Conservation (phyloP, 2,888 invertebrate species). For the Conus canariensis region DNA sequence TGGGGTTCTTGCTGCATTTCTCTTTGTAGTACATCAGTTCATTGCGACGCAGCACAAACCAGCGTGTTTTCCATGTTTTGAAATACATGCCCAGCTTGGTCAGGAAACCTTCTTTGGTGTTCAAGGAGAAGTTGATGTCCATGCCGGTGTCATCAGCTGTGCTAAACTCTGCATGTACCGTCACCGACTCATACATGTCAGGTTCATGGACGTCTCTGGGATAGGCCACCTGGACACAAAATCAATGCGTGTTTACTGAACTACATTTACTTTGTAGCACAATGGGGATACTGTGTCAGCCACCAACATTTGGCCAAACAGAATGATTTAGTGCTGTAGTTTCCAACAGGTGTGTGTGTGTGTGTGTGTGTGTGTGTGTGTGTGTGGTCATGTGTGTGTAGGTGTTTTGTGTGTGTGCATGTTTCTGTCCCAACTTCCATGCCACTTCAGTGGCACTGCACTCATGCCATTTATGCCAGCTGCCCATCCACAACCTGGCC, state of each 20-base stretch:
- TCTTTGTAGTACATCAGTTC: constrained; percentile 73
- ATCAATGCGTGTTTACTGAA: background rate
- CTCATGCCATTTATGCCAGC: too few relatives aligned
- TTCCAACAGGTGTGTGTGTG: background rate
- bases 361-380: background rate
- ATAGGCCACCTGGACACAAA: constrained; percentile 62
- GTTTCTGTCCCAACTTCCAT: too few relatives aligned
- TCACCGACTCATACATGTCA: constrained; percentile 71
- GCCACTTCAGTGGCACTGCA: too few relatives aligned
- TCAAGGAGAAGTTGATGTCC: constrained; percentile 65
- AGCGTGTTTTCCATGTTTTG: constrained; percentile 75
- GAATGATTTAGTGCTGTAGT: too few relatives aligned
- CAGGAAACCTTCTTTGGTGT: constrained; percentile 75
- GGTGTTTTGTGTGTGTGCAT: too few relatives aligned
- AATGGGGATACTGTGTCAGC: too few relatives aligned
- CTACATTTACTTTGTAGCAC: too few relatives aligned
- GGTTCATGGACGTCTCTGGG: constrained; percentile 73
- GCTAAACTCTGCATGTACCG: constrained; percentile 73
- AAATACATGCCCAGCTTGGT: constrained; percentile 72
- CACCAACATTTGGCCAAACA: too few relatives aligned
- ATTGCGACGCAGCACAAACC: constrained; percentile 74
- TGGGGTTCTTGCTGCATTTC: constrained; percentile 63
- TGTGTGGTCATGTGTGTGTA: too few relatives aligned
- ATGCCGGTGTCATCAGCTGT: constrained; percentile 52
- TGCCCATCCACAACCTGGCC: too few relatives aligned